Conservation (phyloP, 2,888 invertebrate genomes). For the Nycteola revayana region DNA sequence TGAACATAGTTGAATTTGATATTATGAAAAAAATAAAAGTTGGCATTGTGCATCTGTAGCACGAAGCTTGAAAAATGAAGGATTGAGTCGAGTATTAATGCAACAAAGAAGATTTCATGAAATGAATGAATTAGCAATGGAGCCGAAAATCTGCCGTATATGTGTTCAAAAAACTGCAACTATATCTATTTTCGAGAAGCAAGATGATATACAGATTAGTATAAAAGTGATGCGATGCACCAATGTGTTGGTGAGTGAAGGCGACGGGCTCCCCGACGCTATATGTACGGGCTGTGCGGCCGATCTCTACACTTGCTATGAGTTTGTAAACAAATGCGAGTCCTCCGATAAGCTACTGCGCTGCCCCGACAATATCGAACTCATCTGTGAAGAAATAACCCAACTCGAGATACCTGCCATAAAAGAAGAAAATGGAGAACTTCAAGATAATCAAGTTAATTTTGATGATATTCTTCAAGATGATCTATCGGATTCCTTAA, state of each 20-base stretch:
- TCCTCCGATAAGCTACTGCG: constrained; percentile 59
- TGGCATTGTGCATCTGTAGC: too few relatives aligned
- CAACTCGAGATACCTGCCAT: constrained; percentile 26
- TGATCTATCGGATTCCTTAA: constrained; percentile 4
- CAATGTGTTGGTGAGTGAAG: constrained; percentile 50
- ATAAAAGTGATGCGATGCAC: constrained; percentile 61
- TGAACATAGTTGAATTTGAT: too few relatives aligned
- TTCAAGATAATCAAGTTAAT: constrained; percentile 32
- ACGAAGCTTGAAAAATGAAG: too few relatives aligned
- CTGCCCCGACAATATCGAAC: constrained; percentile 32
- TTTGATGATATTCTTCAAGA: constrained; percentile 17
- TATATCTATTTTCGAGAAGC: constrained; percentile 53
- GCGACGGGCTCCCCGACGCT: constrained; percentile 59
- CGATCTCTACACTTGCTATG: constrained; percentile 53
- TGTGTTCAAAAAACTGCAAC: constrained; percentile 58
- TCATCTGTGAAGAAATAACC: constrained; percentile 27
- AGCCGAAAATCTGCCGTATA: constrained; percentile 53
- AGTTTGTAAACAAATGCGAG: constrained; percentile 62
- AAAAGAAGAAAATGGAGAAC: constrained; percentile 30
- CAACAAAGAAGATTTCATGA: too few relatives aligned
- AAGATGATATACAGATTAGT: constrained; percentile 52
- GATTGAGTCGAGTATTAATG: too few relatives aligned
- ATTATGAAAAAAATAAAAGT: too few relatives aligned
- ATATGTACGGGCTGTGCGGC: constrained; percentile 57
- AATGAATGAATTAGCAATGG: too few relatives aligned